Evolutionary conservation across 2,888 invertebrate species (phyloP), one percentile per base, ranked within the genome.

Genomic region (Hypomecis atomaria): DNA sequence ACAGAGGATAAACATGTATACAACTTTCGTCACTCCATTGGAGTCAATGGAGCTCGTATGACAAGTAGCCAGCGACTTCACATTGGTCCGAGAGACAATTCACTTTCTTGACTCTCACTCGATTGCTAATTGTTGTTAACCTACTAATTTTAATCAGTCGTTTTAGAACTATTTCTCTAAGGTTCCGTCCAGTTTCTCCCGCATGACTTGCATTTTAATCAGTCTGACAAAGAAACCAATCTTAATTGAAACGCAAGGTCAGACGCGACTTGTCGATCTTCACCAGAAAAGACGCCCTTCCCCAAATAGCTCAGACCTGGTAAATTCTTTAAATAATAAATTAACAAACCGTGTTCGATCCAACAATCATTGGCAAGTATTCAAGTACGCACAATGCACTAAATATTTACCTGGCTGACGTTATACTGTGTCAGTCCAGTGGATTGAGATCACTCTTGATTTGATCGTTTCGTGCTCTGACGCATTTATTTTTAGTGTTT

Each of bases 111-210:
- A 72, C 82, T 84, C 78, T 84, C 82, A 84, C 82, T 82, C 76
- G 73, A 76, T 90, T 81, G 79, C 78, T 92, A 91, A 92, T 90
- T 89, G 85, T 86, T 84, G 85, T 87, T 89, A 85, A 89, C 90
- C 90, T 73, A 90, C 87, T 89, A 87, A 90, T 90, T 91, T 86
- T 80, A 88, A 88, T 86, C 81, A 78, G 81, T 85, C 79, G 76
- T 78, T 83, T 84, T 84, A 85, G 83, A 86, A 85, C 75, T 75
- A 76, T 82, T 80, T 81, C 77, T 71, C 70, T 62, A 72, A 79
- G 76, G 80, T 78, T 73, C 68, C 70, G 68, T 78, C 72, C 71
- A 73, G 76, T 86, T 80, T 83, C 82, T 77, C 79, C 75, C 73
- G 69, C 77, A 78, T 81, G 86, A 78, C 80, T 75, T 69, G 84